phyloP scores from a whole-genome alignment of 2,888 invertebrate genomes.

The Drosophila antonietae region DNA sequence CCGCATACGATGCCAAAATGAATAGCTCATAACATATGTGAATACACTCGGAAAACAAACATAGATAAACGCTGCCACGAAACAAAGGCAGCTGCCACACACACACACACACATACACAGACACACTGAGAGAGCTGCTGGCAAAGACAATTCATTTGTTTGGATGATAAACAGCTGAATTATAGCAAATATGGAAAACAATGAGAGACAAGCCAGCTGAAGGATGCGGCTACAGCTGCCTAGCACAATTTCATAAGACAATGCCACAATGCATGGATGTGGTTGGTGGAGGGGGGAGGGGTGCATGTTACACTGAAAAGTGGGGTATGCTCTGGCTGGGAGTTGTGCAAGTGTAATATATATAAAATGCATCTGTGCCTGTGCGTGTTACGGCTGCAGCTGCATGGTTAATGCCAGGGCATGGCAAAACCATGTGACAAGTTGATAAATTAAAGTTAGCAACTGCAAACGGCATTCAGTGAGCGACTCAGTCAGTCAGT shows the following conservation, averaged over 20 bases:
- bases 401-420: slow-evolving; percentile 24
- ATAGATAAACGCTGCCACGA: slow-evolving; percentile 48
- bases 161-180: slow-evolving; percentile 74
- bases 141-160: slow-evolving; percentile 77
- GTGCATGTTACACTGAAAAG: background rate
- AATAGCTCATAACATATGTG: slow-evolving; percentile 68
- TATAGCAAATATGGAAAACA: slow-evolving; percentile 73
- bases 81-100: slow-evolving; percentile 57
- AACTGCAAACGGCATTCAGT: slow-evolving; percentile 20
- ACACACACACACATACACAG: slow-evolving; percentile 8
- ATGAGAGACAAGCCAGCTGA: slow-evolving; percentile 48
- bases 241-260: slow-evolving; percentile 54
- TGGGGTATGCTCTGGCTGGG: background rate
- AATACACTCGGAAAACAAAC: slow-evolving; percentile 48
- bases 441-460: slow-evolving; percentile 72
- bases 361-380: slow-evolving; percentile 1
- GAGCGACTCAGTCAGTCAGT: slow-evolving; percentile 36
- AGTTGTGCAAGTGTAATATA: slow-evolving; percentile 7
- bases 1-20: slow-evolving; percentile 68
- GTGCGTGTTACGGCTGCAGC: slow-evolving; percentile 19
- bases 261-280: slow-evolving; percentile 45
- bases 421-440: slow-evolving; percentile 65
- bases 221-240: slow-evolving; percentile 43
- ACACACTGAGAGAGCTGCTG: slow-evolving; percentile 35
- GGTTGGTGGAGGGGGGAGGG: background rate